A percentile compares a stretch with the other conserved stretches of the same genome.
These are phyloP conservation scores for Penaeus vannamei DNA, from an alignment of 1,140 invertebrate genomes.

Conservation along the genomic window DNA sequence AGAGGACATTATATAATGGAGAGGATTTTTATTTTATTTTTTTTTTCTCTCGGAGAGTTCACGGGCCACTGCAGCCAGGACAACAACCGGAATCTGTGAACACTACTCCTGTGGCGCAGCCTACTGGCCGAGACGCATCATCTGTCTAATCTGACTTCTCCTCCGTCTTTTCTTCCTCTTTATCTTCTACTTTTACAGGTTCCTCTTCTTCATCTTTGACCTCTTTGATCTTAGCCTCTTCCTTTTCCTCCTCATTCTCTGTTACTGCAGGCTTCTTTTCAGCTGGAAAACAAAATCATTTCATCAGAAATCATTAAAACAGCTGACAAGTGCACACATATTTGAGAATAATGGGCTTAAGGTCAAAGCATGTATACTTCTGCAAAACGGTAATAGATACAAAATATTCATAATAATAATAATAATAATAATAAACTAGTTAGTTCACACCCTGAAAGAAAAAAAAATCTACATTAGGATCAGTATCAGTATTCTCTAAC, in stretches of 20 bases:
- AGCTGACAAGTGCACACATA: not conserved
- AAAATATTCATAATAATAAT: too few species aligned
- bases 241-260: constrained; percentile 30
- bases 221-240: constrained; percentile 31
- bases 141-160: constrained; percentile 21
- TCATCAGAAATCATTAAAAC: not conserved
- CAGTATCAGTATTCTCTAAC: not conserved
- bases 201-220: constrained; percentile 29
- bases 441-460: not conserved
- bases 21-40: not conserved
- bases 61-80: not conserved
- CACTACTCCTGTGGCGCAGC: constrained; percentile 17
- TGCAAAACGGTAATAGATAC: not conserved
- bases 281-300: constrained; percentile 16
- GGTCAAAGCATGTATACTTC: not conserved
- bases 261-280: constrained; percentile 37
- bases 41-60: not conserved
- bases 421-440: not conserved
- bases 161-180: not conserved
- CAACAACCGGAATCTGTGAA: constrained; percentile 13
- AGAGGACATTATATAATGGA: too few species aligned
- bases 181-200: not conserved
- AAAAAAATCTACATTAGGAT: not conserved
- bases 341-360: not conserved
- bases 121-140: constrained; percentile 18